Conservation (phyloP, 2,797 vertebrate genomes). For the Balearica regulorum region DNA sequence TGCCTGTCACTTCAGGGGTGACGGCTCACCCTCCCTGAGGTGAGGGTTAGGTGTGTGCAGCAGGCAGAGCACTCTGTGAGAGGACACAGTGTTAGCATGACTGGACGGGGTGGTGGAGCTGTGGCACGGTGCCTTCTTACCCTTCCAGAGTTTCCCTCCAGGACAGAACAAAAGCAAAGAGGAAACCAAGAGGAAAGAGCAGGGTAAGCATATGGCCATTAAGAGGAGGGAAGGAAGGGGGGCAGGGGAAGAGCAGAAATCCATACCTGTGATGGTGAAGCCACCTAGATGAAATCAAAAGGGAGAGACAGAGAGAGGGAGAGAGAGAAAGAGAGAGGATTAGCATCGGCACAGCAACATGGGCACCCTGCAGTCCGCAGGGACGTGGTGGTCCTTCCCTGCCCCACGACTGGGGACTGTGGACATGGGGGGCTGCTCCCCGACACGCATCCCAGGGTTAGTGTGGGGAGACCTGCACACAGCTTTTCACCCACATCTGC, state of each 20-base stretch:
- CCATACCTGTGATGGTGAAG: conserved; percentile 83
- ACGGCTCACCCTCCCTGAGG: fast-evolving
- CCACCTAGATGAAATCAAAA: conserved; percentile 73
- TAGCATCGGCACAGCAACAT: neutral
- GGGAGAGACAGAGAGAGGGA: conserved; percentile 17
- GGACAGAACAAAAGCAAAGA: conserved; percentile 60
- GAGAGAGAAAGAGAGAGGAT: conserved; percentile 32
- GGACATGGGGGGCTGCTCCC: neutral
- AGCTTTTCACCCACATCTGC: neutral
- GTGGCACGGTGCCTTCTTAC: conserved; percentile 57
- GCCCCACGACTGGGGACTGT: neutral
- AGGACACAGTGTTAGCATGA: conserved; percentile 1
- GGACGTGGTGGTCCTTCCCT: neutral
- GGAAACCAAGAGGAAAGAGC: conserved; percentile 61
- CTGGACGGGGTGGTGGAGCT: fast-evolving
- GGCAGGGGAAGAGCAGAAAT: neutral
- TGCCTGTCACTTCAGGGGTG: neutral
- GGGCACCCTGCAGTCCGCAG: neutral
- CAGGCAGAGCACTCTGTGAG: conserved; percentile 40
- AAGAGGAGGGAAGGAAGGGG: neutral
- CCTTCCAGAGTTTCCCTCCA: conserved; percentile 76
- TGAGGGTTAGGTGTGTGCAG: neutral
- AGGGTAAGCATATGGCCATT: neutral
- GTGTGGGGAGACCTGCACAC: neutral
- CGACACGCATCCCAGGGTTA: neutral